These are phyloP conservation scores for Drosophila vallismaia DNA, from an alignment of 2,888 invertebrate species.

Conservation along the genomic window DNA sequence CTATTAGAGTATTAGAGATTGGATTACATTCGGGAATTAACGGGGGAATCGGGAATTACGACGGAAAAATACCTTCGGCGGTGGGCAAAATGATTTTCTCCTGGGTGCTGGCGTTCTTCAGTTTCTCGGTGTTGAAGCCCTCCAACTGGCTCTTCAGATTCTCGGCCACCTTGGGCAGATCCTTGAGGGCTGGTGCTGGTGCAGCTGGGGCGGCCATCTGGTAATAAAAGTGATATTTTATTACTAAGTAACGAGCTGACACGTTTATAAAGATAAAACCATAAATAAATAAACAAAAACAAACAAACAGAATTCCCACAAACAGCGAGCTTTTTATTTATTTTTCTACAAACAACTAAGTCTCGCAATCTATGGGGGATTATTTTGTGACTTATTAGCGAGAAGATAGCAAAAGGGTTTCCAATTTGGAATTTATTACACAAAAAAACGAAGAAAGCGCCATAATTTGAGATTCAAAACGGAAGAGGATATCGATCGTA, in stretches of 20 bases:
- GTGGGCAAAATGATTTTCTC: conserved; percentile 97
- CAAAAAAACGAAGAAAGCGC: not conserved
- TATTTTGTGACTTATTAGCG: conserved; percentile 1
- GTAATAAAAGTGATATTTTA: not conserved
- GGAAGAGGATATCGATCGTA: conserved; percentile 33
- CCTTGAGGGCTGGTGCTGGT: conserved; percentile 93
- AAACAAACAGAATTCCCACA: conserved; percentile 2
- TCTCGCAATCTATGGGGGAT: not conserved
- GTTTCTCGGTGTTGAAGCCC: conserved; percentile 93
- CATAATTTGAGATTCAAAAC: not conserved
- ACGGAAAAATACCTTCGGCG: too few species aligned
- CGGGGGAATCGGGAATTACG: too few species aligned
- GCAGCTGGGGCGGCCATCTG: conserved; percentile 82
- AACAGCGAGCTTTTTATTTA: conserved; percentile 2
- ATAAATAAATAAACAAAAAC: not conserved
- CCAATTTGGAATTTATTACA: not conserved
- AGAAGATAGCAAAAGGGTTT: not conserved
- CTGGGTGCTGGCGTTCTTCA: conserved; percentile 94
- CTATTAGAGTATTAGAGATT: conserved; percentile 83
- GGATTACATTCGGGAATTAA: conserved; percentile 17
- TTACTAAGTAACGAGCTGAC: not conserved
- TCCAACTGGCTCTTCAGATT: conserved; percentile 96
- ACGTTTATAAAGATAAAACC: not conserved
- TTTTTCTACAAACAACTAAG: not conserved
- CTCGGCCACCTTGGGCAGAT: conserved; percentile 94